Conservation (phyloP, 2,888 invertebrate genomes). For the Drosophila leonis region DNA sequence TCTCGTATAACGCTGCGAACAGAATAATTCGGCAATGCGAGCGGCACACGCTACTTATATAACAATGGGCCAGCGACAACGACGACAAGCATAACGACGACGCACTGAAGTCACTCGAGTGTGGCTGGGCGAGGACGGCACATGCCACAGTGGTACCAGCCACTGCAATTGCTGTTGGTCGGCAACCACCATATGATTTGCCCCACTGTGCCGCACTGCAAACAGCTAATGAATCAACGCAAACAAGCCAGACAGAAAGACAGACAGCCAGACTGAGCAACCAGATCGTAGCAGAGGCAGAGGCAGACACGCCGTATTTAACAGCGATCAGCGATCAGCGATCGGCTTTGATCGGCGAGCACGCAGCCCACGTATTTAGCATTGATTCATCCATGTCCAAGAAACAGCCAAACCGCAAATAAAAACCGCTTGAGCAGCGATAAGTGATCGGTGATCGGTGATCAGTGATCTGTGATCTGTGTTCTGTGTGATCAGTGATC, state of each 20-base stretch:
- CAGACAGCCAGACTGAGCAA: background rate
- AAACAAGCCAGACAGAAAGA: constrained; percentile 43
- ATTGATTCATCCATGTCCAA: constrained; percentile 54
- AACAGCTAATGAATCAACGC: constrained; percentile 66
- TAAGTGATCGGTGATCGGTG: constrained; percentile 21
- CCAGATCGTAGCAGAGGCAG: constrained; percentile 52
- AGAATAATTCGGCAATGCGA: constrained; percentile 76
- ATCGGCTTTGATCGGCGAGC: constrained; percentile 34
- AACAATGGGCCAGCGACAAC: constrained; percentile 46
- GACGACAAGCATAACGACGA: constrained; percentile 7
- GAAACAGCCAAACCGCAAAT: constrained; percentile 39
- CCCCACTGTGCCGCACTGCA: constrained; percentile 40
- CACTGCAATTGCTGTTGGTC: background rate
- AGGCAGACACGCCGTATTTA: constrained; percentile 58
- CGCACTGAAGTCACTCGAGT: constrained; percentile 73
- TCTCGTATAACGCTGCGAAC: constrained; percentile 51
- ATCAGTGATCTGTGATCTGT: constrained; percentile 25
- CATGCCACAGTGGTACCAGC: constrained; percentile 23
- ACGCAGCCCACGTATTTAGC: constrained; percentile 33
- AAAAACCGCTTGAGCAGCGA: constrained; percentile 24
- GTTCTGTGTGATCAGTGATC: constrained; percentile 17
- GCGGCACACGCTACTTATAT: constrained; percentile 80
- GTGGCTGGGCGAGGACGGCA: constrained; percentile 60
- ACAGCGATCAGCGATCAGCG: constrained; percentile 50
- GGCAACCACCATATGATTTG: background rate